phyloP scores from a whole-genome alignment of 2,888 invertebrate species.

The Drosophila villosipedis region DNA sequence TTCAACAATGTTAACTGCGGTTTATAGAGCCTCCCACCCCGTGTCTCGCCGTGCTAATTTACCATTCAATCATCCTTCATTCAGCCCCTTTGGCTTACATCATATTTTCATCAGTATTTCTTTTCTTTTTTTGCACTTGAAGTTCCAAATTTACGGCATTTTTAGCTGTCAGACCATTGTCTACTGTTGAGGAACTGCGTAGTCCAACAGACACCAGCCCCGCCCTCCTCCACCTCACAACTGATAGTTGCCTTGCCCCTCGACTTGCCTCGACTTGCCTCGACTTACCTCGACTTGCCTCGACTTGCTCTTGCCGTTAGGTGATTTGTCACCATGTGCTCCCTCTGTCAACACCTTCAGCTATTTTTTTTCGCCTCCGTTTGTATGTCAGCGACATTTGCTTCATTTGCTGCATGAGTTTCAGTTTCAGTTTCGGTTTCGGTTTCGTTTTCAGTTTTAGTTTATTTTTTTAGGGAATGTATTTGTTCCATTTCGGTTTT shows the following conservation, averaged over 20 bases:
- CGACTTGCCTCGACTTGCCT: background rate
- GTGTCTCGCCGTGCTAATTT: constrained; percentile 1
- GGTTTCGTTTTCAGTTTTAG: constrained; percentile 6
- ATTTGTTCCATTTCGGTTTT: constrained; percentile 50
- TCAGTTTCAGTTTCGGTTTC: constrained; percentile 33
- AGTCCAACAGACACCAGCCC: background rate
- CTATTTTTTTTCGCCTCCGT: constrained; percentile 30
- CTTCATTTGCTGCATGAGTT: constrained; percentile 75
- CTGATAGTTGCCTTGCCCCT: background rate
- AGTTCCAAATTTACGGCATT: constrained; percentile 29
- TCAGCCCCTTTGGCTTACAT: constrained; percentile 32
- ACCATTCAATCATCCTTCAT: constrained; percentile 37
- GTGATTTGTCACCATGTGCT: constrained; percentile 64
- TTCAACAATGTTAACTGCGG: constrained; percentile 17
- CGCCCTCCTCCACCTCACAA: background rate
- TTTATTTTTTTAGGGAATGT: constrained; percentile 46
- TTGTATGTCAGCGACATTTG: constrained; percentile 71
- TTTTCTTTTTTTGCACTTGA: constrained; percentile 47
- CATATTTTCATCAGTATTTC: constrained; percentile 26
- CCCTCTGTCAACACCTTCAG: constrained; percentile 59
- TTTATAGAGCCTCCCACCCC: background rate
- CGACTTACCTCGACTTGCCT: background rate
- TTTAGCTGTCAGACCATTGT: constrained; percentile 21
- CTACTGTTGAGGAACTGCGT: constrained; percentile 32
- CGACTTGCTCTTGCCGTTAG: constrained; percentile 24